Evolutionary conservation across 2,797 vertebrate genomes (phyloP), one percentile per base, ranked within the genome.

Genomic region (Amblyopsis hoosieri): DNA sequence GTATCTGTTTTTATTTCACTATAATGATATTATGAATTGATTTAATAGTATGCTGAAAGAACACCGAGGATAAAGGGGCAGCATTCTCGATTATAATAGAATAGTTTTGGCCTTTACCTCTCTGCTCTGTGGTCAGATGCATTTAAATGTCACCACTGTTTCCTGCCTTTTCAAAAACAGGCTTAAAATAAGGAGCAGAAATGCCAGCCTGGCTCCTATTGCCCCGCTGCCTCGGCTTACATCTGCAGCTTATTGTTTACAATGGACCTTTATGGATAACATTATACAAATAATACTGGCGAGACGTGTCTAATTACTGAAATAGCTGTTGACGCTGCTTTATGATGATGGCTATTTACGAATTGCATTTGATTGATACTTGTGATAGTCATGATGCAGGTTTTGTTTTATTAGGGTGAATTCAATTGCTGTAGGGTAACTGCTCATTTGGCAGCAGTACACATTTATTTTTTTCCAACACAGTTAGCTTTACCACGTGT

Each of bases 141-240:
- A 89, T 91, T 88, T 90, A 89, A 91, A 91, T 91, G 90, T 90
- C 90, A 91, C 73, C 84, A 46, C 78, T 76, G 85, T 86, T 87
- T 86, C 85, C 82, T 87, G 83, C 60, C 89, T 89, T 89, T 87
- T 89, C 74, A 87, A 79, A 82, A 85, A 82, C 74, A 57, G 74
- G 62, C 76, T 78, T 67, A 76, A 84, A 89, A 90, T 89, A 78
- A 84, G 79, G 84, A 87, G 77, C 87, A 87, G 66, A 89, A 89
- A 91, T 87, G 80, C 80, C 85, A 87, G 67, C 66, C 69, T 0
- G 78, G 65, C 77, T 82, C 71, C 76, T 76, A 77, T 86, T 86
- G 83, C 80, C 23, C 79, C 79, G 68, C 68, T n/a, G 74, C 51
- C 69, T 60, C 13, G 37, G 64, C 81, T 77, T 72, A 56, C 75